Conservation (phyloP, 2,113 vertebrate genomes). For the human (Homo sapiens) region DNA sequence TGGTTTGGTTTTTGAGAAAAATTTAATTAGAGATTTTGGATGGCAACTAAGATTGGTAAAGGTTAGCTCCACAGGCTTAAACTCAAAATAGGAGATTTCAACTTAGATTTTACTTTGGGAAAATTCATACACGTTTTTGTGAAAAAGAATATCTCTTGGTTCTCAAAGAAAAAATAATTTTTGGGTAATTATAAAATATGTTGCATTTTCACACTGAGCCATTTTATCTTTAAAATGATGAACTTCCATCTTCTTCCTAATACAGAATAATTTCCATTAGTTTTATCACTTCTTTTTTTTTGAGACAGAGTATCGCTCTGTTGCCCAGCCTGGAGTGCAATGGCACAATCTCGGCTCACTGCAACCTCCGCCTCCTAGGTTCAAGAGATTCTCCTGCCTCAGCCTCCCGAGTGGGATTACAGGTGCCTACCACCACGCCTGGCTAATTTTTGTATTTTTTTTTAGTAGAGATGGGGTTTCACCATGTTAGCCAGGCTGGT, state of each 20-base stretch:
- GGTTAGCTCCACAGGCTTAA: background rate
- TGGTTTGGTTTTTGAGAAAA: background rate
- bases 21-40: background rate
- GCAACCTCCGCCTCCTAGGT: too few species aligned
- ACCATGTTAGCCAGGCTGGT: too few species aligned
- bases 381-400: too few species aligned
- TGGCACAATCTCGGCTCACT: too few species aligned
- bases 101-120: background rate
- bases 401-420: too few species aligned
- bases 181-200: slow-evolving; percentile 3
- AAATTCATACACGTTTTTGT: slow-evolving; percentile 9
- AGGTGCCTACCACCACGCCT: too few species aligned
- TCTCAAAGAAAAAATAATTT: slow-evolving; percentile 20
- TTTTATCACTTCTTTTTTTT: background rate
- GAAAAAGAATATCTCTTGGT: background rate
- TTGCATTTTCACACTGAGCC: background rate
- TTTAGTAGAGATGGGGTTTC: too few species aligned
- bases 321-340: too few species aligned
- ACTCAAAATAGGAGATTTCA: background rate
- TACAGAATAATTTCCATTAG: background rate
- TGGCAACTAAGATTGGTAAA: background rate
- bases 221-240: background rate
- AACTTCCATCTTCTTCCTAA: background rate
- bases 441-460: too few species aligned
- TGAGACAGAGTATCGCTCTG: too few species aligned